Evolutionary conservation across 2,888 invertebrate species (phyloP).

Genomic region (Pyrgus malvae): DNA sequence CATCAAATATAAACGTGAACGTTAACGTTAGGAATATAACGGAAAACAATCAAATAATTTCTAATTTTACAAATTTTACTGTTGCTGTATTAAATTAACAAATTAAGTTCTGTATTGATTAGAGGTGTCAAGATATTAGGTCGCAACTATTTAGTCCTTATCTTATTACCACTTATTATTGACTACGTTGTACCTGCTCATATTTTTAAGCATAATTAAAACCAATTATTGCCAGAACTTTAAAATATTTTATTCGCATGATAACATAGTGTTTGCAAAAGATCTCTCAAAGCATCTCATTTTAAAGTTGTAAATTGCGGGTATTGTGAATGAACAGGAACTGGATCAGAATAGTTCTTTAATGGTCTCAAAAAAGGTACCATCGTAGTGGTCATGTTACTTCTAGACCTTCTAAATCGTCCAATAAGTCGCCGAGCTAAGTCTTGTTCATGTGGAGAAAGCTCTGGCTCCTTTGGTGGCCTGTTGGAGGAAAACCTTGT

Average conservation of each 20-base stretch:
- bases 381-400: constrained; percentile 42
- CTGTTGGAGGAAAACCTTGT: constrained; percentile 43
- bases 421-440: constrained; percentile 63
- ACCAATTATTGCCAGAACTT: background rate
- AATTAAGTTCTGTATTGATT: too few relatives aligned
- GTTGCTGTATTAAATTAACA: background rate
- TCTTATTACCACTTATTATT: too few relatives aligned
- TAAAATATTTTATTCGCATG: background rate
- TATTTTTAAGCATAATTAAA: background rate
- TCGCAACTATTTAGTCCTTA: too few relatives aligned
- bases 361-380: constrained; percentile 55
- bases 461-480: constrained; percentile 55
- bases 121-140: too few relatives aligned
- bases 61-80: constrained; percentile 27
- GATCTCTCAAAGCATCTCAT: too few relatives aligned
- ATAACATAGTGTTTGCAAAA: too few relatives aligned
- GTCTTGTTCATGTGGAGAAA: constrained; percentile 59
- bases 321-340: background rate
- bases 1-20: constrained; percentile 37
- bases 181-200: too few relatives aligned
- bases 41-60: constrained; percentile 20
- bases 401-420: constrained; percentile 60
- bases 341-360: constrained; percentile 27
- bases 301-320: background rate
- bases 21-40: constrained; percentile 3